Conservation (phyloP, 2,888 invertebrate species). For the Slavum lentiscoides region DNA sequence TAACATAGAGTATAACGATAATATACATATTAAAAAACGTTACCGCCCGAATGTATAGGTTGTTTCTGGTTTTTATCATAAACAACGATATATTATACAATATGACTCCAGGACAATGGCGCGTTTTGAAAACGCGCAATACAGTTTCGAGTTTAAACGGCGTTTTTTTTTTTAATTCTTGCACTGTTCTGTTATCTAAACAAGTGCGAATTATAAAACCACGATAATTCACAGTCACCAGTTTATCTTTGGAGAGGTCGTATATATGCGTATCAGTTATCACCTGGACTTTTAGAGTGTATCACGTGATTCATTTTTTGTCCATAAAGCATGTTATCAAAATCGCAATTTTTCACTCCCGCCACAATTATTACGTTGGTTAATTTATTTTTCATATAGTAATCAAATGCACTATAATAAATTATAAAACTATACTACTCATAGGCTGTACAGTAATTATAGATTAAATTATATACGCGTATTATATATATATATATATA, state of each 20-base stretch:
- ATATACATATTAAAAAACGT: no score
- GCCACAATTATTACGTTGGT: not conserved
- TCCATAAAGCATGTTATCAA: constrained; percentile 1
- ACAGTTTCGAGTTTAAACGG: not conserved
- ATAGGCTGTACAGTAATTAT: not conserved
- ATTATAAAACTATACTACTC: not conserved
- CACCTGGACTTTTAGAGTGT: constrained; percentile 41
- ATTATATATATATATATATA: not conserved
- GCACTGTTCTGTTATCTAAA: constrained; percentile 1
- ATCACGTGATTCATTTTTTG: constrained; percentile 18
- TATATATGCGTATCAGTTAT: constrained; percentile 41
- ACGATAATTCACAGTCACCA: constrained; percentile 27
- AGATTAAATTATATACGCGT: no score
- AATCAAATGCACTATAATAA: not conserved
- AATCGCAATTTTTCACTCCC: constrained; percentile 3
- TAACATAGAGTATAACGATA: no score
- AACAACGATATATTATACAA: not conserved
- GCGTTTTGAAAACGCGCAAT: not conserved
- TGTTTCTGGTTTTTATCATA: not conserved
- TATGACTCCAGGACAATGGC: not conserved
- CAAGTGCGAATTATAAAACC: constrained; percentile 23
- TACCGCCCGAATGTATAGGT: no score
- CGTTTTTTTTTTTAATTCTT: not conserved
- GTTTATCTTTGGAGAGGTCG: constrained; percentile 46
- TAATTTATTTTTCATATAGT: not conserved